Evolutionary conservation across 2,888 invertebrate species (phyloP).

Genomic region (Eremobia ochroleuca): DNA sequence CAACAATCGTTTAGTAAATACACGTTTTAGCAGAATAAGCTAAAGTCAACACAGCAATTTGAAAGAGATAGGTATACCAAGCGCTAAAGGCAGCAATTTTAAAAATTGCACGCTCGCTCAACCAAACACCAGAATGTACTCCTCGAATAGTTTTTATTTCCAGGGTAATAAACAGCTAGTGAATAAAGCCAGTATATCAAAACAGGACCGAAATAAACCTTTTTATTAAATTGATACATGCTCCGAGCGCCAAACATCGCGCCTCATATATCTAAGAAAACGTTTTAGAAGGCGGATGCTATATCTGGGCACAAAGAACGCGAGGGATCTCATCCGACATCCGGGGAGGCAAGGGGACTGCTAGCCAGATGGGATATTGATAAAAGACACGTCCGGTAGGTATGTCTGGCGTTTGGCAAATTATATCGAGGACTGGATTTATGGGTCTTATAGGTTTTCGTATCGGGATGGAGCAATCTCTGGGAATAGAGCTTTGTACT

Average conservation of each 20-base stretch:
- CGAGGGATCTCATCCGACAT: constrained; percentile 51
- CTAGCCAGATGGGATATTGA: constrained; percentile 63
- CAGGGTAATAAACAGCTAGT: constrained; percentile 11
- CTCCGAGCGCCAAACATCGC: constrained; percentile 48
- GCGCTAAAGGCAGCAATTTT: neutral
- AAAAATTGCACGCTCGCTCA: constrained; percentile 11
- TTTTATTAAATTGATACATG: constrained; percentile 63
- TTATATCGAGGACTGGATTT: constrained; percentile 43
- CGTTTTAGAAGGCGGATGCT: constrained; percentile 54
- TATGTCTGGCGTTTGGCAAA: constrained; percentile 47
- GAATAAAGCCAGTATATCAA: constrained; percentile 35
- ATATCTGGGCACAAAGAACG: constrained; percentile 60
- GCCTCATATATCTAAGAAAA: constrained; percentile 48
- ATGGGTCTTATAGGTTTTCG: constrained; percentile 13
- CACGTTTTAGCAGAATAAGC: neutral
- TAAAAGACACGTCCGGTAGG: constrained; percentile 60
- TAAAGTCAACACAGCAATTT: constrained; percentile 14
- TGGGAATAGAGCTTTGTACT: neutral
- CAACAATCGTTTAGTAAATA: constrained; percentile 1
- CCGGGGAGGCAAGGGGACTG: constrained; percentile 56
- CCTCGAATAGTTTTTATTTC: constrained; percentile 2
- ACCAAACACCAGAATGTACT: neutral
- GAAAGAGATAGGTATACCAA: constrained; percentile 12
- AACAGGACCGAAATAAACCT: constrained; percentile 35
- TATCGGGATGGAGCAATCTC: neutral